Evolutionary conservation across 2,797 vertebrate species (phyloP), one percentile per base, ranked within the genome.

Genomic region (Enteromius trimaculatus): DNA sequence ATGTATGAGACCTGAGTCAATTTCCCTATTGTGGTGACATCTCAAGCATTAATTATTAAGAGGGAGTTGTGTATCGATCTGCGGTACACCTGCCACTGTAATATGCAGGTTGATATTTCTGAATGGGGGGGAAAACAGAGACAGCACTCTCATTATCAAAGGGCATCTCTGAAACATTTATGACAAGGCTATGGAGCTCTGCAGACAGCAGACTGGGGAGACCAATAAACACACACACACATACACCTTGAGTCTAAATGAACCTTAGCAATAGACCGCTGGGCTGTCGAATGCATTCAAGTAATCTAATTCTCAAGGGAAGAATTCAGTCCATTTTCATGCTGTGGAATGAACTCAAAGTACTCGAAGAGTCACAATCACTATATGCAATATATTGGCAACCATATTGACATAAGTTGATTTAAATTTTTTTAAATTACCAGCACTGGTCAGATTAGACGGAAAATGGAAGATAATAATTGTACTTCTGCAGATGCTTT

Each of bases 91-190:
- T 88, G 87, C 83, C 83, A 82, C 83, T 84, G 87, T 87, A 89
- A 90, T 89, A 84, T 88, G 86, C 84, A 84, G 88, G 86, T 71
- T 90, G 88, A 88, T 90, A 88, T 88, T 89, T 90, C 88, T 90
- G 87, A 90, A 87, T 85, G 86, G 85, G 55, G 66, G 51, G 78
- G 70, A 81, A 84, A 85, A 79, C 74, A 47, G 49, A 88, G 82
- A 87, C 86, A 79, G 88, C 72, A 83, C 75, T 65, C 85, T 89
- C 90, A 87, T 89, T 89, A 89, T 87, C 88, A 89, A 90, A 90
- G 88, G 90, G 88, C 90, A 90, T 89, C 85, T 85, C 80, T 90
- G 86, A 88, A 89, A 89, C 88, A 89, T 90, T 89, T 89, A 89
- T 90, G 87, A 89, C 87, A 87, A 84, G 85, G 81, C 74, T 68